Percentiles rank a stretch among this genome's conserved stretches.
Conservation (phyloP, 2,888 invertebrate species). For the Apamea crenata region DNA sequence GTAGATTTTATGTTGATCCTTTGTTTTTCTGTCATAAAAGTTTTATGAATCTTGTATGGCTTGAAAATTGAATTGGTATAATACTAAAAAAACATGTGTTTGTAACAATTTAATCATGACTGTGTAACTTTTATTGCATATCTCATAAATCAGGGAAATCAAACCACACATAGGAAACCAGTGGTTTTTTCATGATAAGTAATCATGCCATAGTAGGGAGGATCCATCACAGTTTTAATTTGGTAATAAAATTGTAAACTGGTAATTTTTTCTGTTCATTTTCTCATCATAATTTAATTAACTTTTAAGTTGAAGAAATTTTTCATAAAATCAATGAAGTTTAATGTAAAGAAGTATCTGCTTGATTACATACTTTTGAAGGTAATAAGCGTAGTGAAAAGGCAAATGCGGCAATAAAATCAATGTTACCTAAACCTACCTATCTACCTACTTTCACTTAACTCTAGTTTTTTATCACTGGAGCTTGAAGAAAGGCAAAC, state of each 20-base stretch:
- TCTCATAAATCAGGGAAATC: background rate
- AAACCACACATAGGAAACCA: constrained; percentile 45
- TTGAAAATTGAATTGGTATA: background rate
- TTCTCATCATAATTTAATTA: background rate
- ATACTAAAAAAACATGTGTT: background rate
- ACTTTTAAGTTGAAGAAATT: background rate
- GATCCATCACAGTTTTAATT: background rate
- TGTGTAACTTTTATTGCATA: background rate
- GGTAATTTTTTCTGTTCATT: background rate
- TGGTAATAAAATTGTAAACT: background rate
- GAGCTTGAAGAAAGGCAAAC: background rate
- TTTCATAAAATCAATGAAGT: background rate
- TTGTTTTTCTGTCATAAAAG: background rate
- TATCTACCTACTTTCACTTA: background rate
- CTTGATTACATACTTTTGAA: background rate
- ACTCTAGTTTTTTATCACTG: background rate
- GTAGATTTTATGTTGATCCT: background rate
- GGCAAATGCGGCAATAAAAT: background rate
- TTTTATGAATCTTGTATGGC: background rate
- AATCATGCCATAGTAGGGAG: too few relatives aligned
- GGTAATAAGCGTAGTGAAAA: too few relatives aligned
- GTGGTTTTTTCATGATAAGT: constrained; percentile 24
- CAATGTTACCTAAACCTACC: background rate
- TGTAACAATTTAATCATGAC: background rate
- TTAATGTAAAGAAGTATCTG: background rate